phyloP scores from a whole-genome alignment of 2,797 vertebrate species.

The Amblyopsis hoosieri region DNA sequence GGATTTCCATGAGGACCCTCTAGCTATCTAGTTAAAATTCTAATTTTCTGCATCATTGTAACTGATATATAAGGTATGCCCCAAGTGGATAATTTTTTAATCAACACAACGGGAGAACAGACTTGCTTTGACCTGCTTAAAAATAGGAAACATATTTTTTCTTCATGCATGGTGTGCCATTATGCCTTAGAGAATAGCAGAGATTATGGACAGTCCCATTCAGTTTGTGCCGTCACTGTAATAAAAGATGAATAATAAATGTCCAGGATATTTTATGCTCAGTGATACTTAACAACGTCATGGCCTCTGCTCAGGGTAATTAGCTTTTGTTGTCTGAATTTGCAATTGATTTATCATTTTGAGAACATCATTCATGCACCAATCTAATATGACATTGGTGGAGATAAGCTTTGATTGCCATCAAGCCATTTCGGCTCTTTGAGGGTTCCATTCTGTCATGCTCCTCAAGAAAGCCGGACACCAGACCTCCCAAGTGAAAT shows the following conservation, averaged over 20 bases:
- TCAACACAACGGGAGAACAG: neutral
- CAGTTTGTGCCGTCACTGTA: constrained; percentile 15
- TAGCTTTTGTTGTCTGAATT: constrained; percentile 43
- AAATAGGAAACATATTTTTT: neutral
- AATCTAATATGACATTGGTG: constrained; percentile 53
- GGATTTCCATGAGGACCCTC: neutral
- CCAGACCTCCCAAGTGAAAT: constrained; percentile 57
- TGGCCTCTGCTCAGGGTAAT: constrained; percentile 26
- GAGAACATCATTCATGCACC: constrained; percentile 50
- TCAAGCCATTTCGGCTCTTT: constrained; percentile 44
- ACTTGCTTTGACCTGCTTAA: constrained; percentile 10
- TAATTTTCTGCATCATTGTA: neutral
- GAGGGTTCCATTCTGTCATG: constrained; percentile 59
- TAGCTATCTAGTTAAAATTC: neutral
- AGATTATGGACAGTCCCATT: constrained; percentile 21
- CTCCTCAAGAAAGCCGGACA: constrained; percentile 49
- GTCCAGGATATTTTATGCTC: constrained; percentile 28
- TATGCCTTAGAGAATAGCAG: neutral
- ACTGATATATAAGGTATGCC: no score
- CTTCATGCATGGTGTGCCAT: neutral
- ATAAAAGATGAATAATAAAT: constrained; percentile 26
- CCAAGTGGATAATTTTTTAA: no score
- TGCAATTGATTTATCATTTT: constrained; percentile 45
- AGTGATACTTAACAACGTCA: constrained; percentile 43
- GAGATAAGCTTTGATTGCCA: constrained; percentile 62